A percentile compares a stretch with the other conserved stretches of the same genome.
These are phyloP conservation scores for Anomalospiza imberbis DNA, from an alignment of 2,797 vertebrate species.

Conservation along the genomic window DNA sequence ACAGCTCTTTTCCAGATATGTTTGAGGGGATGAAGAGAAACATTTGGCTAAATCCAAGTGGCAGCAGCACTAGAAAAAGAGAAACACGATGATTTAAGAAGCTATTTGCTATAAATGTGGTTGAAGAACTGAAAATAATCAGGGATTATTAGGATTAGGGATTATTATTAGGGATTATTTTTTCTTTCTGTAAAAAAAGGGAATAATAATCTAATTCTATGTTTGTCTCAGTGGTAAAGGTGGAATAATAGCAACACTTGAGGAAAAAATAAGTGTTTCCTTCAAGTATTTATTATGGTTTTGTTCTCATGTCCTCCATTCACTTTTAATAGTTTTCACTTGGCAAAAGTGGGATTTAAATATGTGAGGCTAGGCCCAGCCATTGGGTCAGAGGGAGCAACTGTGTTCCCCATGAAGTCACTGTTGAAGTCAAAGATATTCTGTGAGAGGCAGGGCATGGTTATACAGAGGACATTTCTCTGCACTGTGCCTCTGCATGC, in stretches of 20 bases:
- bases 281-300: neutral
- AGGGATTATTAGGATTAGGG: neutral
- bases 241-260: neutral
- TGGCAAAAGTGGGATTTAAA: neutral
- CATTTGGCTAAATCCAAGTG: neutral
- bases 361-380: neutral
- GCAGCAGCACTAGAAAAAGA: neutral
- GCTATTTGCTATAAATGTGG: neutral
- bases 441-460: rapidly evolving
- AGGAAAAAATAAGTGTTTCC: neutral
- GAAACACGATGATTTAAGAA: neutral
- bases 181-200: neutral
- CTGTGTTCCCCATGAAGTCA: neutral
- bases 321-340: neutral
- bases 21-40: neutral
- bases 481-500: neutral
- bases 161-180: neutral
- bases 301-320: neutral
- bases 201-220: neutral
- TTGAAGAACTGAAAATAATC: neutral
- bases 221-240: neutral
- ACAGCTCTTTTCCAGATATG: neutral
- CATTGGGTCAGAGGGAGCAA: neutral
- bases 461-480: neutral
- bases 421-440: neutral